Base-by-base conservation (phyloP, 2,888 invertebrate species). In the Portevinia maculata region DNA sequence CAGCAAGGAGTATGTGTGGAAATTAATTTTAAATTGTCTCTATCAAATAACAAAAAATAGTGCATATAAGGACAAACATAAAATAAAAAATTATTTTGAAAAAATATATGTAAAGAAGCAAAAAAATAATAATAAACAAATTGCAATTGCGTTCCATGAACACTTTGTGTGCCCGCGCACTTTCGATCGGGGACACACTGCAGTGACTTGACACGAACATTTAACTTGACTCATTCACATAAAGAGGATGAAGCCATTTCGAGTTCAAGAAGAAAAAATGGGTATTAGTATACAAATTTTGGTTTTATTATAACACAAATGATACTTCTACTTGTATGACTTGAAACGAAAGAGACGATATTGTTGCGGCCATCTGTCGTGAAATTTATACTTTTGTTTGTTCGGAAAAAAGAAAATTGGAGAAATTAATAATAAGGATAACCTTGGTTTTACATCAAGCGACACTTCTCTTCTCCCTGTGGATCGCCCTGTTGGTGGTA, bases 401-500 rank as follows among this genome's bases (percentile, higher is more conserved):
- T 70, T 78, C 78, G 64, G 70, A 55, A 44, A 60, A 53, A 52
- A 24, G 11, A 21, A 60, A 41, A 52, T n/a, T n/a, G n/a, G n/a
- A n/a, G n/a, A n/a, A n/a, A n/a, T n/a, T n/a, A n/a, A n/a, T n/a
- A 50, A 32, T 46, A 52, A 30, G 39, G 52, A 30, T 55, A 24
- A 52, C 41, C 41, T 48, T 17, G 24, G 19, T 28, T 44, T 86
- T 89, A 89, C 89, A 90, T 88, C 64, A 90, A 86, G 65, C 88
- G 85, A 76, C 90, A 89, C 84, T 90, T 90, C 67, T 90, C 90
- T 75, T 87, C 87, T 1, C 87, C 85, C 65, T 86, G 87, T 1
- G 89, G 89, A 85, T 90, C 89, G n/a, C 88, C 90, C 73, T 90
- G 89, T 76, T 90, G 90, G 84, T 91, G 90, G 32, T 88, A 90